These are phyloP conservation scores for Tetragonisca angustula DNA, from an alignment of 2,888 invertebrate species.

Conservation along the genomic window DNA sequence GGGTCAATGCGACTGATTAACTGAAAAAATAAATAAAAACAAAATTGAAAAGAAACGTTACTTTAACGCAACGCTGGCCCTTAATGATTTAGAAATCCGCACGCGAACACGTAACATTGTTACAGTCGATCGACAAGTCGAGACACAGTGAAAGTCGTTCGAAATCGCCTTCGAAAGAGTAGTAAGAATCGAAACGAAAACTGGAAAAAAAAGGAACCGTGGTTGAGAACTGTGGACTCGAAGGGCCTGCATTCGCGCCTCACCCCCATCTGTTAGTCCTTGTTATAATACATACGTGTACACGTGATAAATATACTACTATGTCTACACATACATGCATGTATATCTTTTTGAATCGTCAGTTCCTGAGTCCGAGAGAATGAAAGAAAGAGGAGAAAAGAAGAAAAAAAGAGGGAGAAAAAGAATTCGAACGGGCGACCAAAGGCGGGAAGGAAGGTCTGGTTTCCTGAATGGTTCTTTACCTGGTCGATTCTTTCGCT, in stretches of 20 bases:
- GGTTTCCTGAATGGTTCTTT: constrained; percentile 32
- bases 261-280: constrained; percentile 51
- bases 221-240: constrained; percentile 4
- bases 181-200: constrained; percentile 21
- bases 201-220: not conserved
- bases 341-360: constrained; percentile 58
- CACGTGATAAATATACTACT: constrained; percentile 36
- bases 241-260: constrained; percentile 24
- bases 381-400: not conserved
- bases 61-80: not conserved
- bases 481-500: constrained; percentile 28
- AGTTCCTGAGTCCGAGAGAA: constrained; percentile 44
- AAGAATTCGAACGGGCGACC: constrained; percentile 28
- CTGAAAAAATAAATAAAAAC: not conserved
- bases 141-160: not conserved
- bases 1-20: not conserved
- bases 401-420: not conserved
- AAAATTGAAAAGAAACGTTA: not conserved
- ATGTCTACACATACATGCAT: not conserved
- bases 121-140: not conserved
- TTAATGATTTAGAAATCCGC: not conserved
- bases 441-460: constrained; percentile 14
- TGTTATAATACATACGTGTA: constrained; percentile 34
- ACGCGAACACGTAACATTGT: too few species aligned
- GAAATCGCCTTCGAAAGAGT: not conserved